Evolutionary conservation across 2,113 vertebrate species (phyloP).

Genomic region (Sterrhoptilus dennistouni): DNA sequence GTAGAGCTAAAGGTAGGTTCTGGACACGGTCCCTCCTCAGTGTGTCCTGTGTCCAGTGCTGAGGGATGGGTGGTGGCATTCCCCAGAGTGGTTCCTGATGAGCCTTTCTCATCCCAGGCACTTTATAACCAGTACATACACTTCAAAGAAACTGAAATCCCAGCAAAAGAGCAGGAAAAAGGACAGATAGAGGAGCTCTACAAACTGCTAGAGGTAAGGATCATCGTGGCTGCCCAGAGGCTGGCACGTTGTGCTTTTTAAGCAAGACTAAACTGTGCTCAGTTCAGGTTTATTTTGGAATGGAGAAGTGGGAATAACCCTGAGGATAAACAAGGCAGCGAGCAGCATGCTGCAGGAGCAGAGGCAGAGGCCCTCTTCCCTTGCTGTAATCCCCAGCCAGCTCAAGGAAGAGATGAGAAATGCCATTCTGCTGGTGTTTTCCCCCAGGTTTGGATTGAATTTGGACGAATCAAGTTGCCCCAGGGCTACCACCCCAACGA

Average conservation of each 20-base stretch:
- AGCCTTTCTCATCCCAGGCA: slow-evolving; percentile 78
- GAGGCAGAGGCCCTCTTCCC: not conserved
- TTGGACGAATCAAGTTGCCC: slow-evolving; percentile 93
- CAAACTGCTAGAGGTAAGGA: slow-evolving; percentile 90
- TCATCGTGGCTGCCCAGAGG: not conserved
- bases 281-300: not conserved
- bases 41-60: accelerated
- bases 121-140: slow-evolving; percentile 99
- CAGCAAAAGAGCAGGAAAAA: slow-evolving; percentile 89
- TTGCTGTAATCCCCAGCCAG: not conserved
- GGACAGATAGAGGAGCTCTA: slow-evolving; percentile 88
- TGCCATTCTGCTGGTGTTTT: not conserved
- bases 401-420: not conserved
- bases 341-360: accelerated
- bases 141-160: slow-evolving; percentile 98
- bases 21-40: accelerated
- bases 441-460: slow-evolving; percentile 93
- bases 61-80: not conserved
- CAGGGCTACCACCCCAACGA: slow-evolving; percentile 94
- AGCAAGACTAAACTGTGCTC: not conserved
- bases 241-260: not conserved
- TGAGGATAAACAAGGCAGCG: not conserved
- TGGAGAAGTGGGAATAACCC: not conserved
- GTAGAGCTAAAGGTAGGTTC: slow-evolving; percentile 92
- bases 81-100: not conserved